Evolutionary conservation across 2,797 vertebrate genomes (phyloP).

Genomic region (Lepilemur ruficaudatus): DNA sequence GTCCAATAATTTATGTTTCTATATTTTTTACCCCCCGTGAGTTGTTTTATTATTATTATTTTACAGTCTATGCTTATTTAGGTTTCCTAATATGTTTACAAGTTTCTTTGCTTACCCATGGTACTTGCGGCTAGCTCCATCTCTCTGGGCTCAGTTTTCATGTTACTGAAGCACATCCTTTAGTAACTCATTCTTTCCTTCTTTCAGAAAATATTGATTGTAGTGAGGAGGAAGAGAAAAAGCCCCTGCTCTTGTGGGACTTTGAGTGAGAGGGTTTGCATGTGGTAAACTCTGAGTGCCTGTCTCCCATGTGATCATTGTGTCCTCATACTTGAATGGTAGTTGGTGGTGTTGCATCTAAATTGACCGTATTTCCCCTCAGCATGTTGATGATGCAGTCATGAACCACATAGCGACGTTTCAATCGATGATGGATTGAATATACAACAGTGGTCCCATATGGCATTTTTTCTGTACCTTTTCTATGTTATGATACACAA

Average conservation of each 20-base stretch:
- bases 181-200: not conserved
- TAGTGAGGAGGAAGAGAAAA: not conserved
- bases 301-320: not conserved
- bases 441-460: not conserved
- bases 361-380: not conserved
- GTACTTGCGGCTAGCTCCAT: not conserved
- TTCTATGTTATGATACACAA: not conserved
- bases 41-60: not conserved
- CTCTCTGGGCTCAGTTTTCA: not conserved
- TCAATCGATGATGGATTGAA: not conserved
- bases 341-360: not conserved
- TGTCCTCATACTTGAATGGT: not conserved
- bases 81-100: not conserved
- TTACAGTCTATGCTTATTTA: not conserved
- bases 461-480: not conserved
- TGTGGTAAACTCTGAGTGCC: too few species aligned
- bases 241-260: not conserved
- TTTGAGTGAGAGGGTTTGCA: not conserved
- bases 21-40: not conserved
- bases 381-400: not conserved
- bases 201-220: not conserved
- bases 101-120: not conserved
- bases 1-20: not conserved
- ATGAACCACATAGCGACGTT: not conserved
- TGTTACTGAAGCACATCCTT: not conserved